These are phyloP conservation scores for Tribolium madens DNA, from an alignment of 1,140 invertebrate genomes.

Conservation along the genomic window DNA sequence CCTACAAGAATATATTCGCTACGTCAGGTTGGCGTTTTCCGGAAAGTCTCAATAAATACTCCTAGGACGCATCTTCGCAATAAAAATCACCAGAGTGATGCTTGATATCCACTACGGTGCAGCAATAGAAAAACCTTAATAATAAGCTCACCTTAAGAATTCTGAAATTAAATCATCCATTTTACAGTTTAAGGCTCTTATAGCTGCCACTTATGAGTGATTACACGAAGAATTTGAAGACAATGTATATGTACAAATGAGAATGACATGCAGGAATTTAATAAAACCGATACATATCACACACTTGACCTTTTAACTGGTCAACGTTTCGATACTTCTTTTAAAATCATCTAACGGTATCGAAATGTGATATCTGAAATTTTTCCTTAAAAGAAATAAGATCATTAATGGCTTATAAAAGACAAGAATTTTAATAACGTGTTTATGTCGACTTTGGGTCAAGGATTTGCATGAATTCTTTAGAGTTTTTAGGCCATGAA, in stretches of 20 bases:
- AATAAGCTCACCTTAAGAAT: too few species aligned
- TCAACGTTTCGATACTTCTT: not conserved
- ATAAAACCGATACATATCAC: slow-evolving; percentile 19
- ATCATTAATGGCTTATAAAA: not conserved
- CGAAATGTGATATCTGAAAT: not conserved
- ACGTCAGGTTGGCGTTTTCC: not conserved
- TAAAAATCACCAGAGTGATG: not conserved
- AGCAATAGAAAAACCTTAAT: too few species aligned
- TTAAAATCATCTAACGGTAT: not conserved
- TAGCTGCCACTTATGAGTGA: not conserved
- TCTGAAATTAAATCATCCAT: not conserved
- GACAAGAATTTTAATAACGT: not conserved
- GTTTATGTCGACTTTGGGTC: not conserved
- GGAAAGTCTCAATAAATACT: slow-evolving; percentile 1
- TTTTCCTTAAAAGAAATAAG: not conserved
- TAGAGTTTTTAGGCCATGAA: too few species aligned
- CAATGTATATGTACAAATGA: slow-evolving; percentile 25
- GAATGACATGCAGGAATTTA: slow-evolving; percentile 21
- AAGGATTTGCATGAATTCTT: not conserved
- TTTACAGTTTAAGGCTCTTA: not conserved
- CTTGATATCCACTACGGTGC: not conserved
- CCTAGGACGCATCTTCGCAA: not conserved
- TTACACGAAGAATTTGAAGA: not conserved
- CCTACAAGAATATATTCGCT: not conserved
- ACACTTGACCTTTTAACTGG: slow-evolving; percentile 19